Evolutionary conservation across 2,797 vertebrate genomes (phyloP).

Genomic region (Argyrosomus regius): DNA sequence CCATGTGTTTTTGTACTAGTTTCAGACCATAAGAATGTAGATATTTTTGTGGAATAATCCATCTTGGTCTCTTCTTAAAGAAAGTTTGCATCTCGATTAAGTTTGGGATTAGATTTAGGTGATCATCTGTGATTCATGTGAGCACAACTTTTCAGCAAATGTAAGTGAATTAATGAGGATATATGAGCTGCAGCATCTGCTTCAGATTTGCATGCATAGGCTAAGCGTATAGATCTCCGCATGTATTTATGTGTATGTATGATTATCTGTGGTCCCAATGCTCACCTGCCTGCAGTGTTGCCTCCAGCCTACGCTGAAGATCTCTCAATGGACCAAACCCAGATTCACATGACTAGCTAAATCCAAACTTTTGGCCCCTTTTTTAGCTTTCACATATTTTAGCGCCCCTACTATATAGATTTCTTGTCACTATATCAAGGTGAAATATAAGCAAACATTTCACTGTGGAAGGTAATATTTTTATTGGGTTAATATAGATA

Average conservation of each 20-base stretch:
- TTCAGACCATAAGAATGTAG: background rate
- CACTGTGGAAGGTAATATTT: background rate
- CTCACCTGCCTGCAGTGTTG: constrained; percentile 49
- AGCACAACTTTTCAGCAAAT: background rate
- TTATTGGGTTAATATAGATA: background rate
- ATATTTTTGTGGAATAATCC: background rate
- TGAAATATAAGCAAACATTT: constrained; percentile 6
- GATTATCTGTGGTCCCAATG: background rate
- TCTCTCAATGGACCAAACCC: constrained; percentile 57
- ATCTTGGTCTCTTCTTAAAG: background rate
- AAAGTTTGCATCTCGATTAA: background rate
- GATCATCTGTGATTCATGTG: background rate
- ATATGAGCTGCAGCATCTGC: background rate
- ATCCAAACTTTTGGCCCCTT: background rate
- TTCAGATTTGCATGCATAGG: constrained; percentile 9
- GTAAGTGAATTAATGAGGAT: background rate
- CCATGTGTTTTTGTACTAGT: background rate
- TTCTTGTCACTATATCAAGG: background rate
- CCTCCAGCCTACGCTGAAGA: constrained; percentile 38
- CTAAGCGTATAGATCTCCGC: background rate
- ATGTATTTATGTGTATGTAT: background rate
- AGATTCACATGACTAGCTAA: constrained; percentile 44
- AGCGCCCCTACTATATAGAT: background rate
- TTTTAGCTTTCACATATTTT: too few relatives aligned
- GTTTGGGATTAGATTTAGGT: background rate